These are phyloP conservation scores for Campylorhamphus procurvoides DNA, from an alignment of 2,113 vertebrate genomes.

Conservation along the genomic window DNA sequence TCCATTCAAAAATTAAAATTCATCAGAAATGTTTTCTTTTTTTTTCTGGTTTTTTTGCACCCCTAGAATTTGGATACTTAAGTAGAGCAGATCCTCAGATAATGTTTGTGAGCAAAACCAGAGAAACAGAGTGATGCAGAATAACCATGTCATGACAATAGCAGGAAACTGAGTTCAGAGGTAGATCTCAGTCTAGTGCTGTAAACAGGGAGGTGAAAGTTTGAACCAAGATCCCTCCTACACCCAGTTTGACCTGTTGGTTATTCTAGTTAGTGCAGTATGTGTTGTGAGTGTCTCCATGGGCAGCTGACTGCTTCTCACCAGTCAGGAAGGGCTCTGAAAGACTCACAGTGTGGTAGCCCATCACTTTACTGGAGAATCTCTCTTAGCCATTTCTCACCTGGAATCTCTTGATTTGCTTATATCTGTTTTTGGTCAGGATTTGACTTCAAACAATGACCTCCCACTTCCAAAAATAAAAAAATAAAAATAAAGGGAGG, in stretches of 20 bases:
- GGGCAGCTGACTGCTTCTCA: not conserved
- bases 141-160: not conserved
- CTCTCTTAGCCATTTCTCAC: not conserved
- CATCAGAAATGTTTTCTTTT: not conserved
- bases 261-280: not conserved
- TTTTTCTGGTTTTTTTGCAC: fast-evolving
- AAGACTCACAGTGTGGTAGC: not conserved
- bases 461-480: not conserved
- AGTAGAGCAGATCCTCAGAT: not conserved
- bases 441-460: not conserved
- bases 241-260: not conserved
- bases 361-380: not conserved
- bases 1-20: constrained; percentile 52
- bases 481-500: fast-evolving
- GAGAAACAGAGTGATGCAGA: not conserved
- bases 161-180: not conserved
- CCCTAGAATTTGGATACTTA: not conserved
- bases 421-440: not conserved
- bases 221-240: not conserved
- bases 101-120: not conserved
- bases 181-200: not conserved
- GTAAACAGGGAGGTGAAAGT: not conserved
- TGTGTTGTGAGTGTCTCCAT: not conserved
- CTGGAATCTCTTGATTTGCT: not conserved
- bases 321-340: not conserved